phyloP scores from a whole-genome alignment of 2,797 vertebrate genomes.

The Pangasius krempfi region DNA sequence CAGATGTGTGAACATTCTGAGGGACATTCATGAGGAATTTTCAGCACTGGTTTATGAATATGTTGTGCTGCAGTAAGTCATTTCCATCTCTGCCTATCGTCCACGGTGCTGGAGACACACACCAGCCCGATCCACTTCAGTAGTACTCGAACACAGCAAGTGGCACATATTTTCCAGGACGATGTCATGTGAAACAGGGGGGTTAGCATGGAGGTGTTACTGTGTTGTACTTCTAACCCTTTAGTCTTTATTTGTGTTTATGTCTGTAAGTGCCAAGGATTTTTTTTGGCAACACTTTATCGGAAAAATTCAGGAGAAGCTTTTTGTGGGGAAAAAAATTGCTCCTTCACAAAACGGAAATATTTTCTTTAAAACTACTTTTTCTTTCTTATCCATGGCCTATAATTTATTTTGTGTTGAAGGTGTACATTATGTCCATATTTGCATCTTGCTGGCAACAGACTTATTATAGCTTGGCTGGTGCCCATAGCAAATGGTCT shows the following conservation, averaged over 20 bases:
- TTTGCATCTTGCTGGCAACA: slow-evolving; percentile 47
- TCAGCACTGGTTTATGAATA: slow-evolving; percentile 55
- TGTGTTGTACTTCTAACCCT: slow-evolving; percentile 10
- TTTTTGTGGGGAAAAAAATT: background rate
- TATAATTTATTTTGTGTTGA: slow-evolving; percentile 49
- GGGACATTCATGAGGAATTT: slow-evolving; percentile 58
- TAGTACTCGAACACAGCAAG: slow-evolving; percentile 1
- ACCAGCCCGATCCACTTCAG: slow-evolving; percentile 23
- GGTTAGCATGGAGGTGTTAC: background rate
- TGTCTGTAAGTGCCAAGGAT: background rate
- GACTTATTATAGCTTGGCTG: slow-evolving; percentile 39
- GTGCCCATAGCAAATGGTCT: slow-evolving; percentile 43
- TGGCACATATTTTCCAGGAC: slow-evolving; percentile 33
- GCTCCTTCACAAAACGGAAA: background rate
- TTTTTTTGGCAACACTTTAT: background rate
- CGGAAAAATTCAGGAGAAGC: background rate
- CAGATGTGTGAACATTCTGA: background rate
- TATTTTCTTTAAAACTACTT: background rate
- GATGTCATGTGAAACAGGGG: slow-evolving; percentile 37
- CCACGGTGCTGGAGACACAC: slow-evolving; percentile 16
- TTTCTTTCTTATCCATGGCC: background rate
- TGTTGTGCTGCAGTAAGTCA: slow-evolving; percentile 19
- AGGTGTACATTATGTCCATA: slow-evolving; percentile 29
- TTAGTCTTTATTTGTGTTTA: slow-evolving; percentile 20
- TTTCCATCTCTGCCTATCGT: slow-evolving; percentile 20